Conservation (phyloP, 2,797 vertebrate species). For the Danio jaintianensis region DNA sequence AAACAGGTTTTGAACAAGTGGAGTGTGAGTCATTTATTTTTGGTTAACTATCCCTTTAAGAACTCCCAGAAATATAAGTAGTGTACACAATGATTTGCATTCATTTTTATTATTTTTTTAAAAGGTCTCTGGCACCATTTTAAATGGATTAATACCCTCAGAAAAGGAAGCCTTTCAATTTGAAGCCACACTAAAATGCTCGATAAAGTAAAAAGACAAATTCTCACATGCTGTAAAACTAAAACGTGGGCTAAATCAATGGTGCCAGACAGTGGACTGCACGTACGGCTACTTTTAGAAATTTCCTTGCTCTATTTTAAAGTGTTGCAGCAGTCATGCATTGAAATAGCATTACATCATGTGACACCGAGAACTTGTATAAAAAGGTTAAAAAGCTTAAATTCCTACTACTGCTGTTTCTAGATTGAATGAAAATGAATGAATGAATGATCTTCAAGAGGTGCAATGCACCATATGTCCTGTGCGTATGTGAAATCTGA, state of each 20-base stretch:
- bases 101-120: neutral
- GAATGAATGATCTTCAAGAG: neutral
- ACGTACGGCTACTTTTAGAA: conserved; percentile 5
- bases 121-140: neutral
- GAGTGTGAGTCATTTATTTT: too few species aligned
- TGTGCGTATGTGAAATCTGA: neutral
- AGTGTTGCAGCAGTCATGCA: conserved; percentile 17
- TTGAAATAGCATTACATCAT: conserved; percentile 18
- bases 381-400: conserved; percentile 2
- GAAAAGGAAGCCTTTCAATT: neutral
- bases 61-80: too few species aligned
- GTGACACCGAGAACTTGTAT: neutral
- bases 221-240: neutral
- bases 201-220: neutral
- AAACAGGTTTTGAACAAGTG: too few species aligned
- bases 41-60: too few species aligned
- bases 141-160: too few species aligned
- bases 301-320: conserved; percentile 27
- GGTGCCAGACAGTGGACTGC: neutral
- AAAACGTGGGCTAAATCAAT: neutral
- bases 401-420: neutral
- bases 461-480: neutral
- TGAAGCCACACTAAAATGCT: neutral
- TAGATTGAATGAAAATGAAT: too few species aligned
- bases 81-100: neutral